phyloP scores from a whole-genome alignment of 2,888 invertebrate species.

The Crepidodera aurea region DNA sequence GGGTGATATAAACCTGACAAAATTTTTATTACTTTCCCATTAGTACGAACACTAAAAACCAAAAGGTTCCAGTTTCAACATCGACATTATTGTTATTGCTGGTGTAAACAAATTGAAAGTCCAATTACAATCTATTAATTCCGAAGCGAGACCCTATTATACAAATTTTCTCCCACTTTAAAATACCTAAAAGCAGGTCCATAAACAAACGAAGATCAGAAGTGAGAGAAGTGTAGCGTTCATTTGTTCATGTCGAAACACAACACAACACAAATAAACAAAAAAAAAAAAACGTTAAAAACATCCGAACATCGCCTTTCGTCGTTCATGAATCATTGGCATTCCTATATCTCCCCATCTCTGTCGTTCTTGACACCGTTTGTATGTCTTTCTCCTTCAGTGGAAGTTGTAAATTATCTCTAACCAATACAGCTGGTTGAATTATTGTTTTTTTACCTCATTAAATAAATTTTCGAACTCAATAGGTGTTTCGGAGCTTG shows the following conservation, averaged over 20 bases:
- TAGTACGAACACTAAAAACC: constrained; percentile 1
- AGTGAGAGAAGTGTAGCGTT: constrained; percentile 60
- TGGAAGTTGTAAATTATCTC: constrained; percentile 56
- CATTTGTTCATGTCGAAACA: constrained; percentile 61
- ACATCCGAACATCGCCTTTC: constrained; percentile 61
- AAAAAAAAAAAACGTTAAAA: constrained; percentile 56
- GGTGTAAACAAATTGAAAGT: constrained; percentile 38
- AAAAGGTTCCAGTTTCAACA: constrained; percentile 9
- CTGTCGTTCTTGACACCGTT: constrained; percentile 31
- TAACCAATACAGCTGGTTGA: constrained; percentile 59
- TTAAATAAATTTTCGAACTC: constrained; percentile 61
- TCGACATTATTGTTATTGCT: constrained; percentile 29
- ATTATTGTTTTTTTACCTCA: constrained; percentile 61
- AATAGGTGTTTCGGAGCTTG: constrained; percentile 58
- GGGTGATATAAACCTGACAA: too few species aligned
- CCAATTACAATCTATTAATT: constrained; percentile 45
- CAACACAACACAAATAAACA: constrained; percentile 57
- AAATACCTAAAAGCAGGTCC: constrained; percentile 47
- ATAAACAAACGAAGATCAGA: constrained; percentile 56
- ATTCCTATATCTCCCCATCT: constrained; percentile 52
- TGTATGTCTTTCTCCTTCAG: constrained; percentile 44
- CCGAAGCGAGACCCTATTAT: constrained; percentile 37
- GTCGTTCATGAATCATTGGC: constrained; percentile 62
- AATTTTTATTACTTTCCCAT: constrained; percentile 3
- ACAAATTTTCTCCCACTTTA: constrained; percentile 43